Base-by-base conservation (phyloP, 2,113 vertebrate genomes). In the Microcebus jonahi region DNA sequence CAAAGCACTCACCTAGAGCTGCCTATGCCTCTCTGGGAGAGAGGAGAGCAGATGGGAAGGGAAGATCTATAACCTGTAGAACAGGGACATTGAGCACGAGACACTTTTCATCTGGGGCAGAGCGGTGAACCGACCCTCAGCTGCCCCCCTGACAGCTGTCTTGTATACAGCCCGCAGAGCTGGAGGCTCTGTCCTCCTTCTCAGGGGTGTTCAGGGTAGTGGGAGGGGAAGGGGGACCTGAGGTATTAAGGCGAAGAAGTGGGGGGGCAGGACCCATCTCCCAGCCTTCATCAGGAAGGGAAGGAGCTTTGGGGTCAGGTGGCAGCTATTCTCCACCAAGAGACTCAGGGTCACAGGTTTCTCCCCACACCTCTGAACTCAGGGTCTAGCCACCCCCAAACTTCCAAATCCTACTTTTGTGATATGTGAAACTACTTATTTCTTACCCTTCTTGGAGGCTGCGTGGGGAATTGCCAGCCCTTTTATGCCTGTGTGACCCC, bases 361-460 rank as follows among this genome's bases (percentile, higher is more conserved):
- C 90, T 91, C 95, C 97, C 96, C 97, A 97, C 87, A 97, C 77
- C 96, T 97, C 97, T 97, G 98, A 98, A 98, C 97, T 98, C 97
- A 98, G 97, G 98, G 97, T 90, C 96, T 96, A 88, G 97, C 97
- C 95, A 97, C 95, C 94, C 71, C 95, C 90, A 97, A 96, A 96
- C 92, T 97, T 96, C 96, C 94, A 95, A 96, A 76, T 94, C 96
- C 96, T 92, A 88, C 89, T 97, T 98, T 97, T 97, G 92, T 97
- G 97, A 91, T 92, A 97, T 93, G 94, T 97, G 92, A 97, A 97
- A 27, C 95, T 97, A 97, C 95, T 97, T 96, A 91, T 83, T 97
- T 97, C 97, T 92, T 93, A 97, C 92, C 97, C 92, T 97, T 97
- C 94, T 90, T 82, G 75, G 95, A 96, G 96, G 94, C 96, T 96